Percentiles rank a stretch among this genome's conserved stretches.
These are phyloP conservation scores for Scrobipalpa atriplicella DNA, from an alignment of 2,888 invertebrate genomes.

Conservation along the genomic window DNA sequence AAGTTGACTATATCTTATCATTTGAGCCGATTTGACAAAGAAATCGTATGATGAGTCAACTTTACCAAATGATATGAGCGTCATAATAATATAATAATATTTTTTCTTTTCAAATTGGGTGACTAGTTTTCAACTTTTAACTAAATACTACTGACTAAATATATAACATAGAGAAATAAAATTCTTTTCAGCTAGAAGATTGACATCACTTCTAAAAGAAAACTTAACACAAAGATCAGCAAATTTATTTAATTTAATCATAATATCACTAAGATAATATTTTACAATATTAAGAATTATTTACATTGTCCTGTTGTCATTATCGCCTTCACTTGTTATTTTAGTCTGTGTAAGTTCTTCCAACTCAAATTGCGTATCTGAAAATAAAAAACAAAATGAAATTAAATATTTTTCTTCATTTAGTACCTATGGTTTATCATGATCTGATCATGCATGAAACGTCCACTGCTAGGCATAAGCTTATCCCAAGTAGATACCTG, in stretches of 20 bases:
- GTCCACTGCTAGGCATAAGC: no score
- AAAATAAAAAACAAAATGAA: slow-evolving; percentile 33
- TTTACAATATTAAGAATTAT: background rate
- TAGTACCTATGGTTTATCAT: background rate
- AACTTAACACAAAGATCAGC: background rate
- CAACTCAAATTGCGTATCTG: slow-evolving; percentile 61
- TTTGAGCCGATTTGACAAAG: no score
- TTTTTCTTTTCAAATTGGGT: no score
- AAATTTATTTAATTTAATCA: background rate
- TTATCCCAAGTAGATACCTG: no score
- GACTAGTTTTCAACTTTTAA: no score
- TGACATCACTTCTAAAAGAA: background rate
- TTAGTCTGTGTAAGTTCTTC: slow-evolving; percentile 47
- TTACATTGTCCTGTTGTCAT: slow-evolving; percentile 33
- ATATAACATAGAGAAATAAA: background rate
- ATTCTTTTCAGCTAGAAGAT: background rate
- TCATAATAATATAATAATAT: no score
- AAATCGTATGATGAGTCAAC: no score
- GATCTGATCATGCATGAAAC: no score
- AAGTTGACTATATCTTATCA: no score
- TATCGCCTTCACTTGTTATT: slow-evolving; percentile 42
- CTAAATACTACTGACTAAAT: background rate
- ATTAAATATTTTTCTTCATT: background rate
- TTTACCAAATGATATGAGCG: no score
- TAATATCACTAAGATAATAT: background rate